These are phyloP conservation scores for Osmerus mordax DNA, from an alignment of 2,113 vertebrate species.

Conservation along the genomic window DNA sequence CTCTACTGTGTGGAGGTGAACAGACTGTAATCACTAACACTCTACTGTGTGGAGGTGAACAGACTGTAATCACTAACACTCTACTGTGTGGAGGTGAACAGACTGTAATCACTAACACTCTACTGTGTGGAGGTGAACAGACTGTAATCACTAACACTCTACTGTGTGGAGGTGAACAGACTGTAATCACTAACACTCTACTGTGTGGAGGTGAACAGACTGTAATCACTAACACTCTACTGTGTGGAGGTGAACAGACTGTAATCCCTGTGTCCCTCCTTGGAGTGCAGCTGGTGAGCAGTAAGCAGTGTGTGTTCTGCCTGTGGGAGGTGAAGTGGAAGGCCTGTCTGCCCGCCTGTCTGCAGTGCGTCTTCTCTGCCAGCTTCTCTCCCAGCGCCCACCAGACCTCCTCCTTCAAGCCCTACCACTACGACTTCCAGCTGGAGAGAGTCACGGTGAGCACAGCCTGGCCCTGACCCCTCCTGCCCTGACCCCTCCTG, in stretches of 20 bases:
- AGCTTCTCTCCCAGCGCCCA: slow-evolving; percentile 79
- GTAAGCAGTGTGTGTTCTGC: slow-evolving; percentile 86
- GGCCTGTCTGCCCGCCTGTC: slow-evolving; percentile 75
- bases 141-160: background rate
- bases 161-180: too few relatives aligned
- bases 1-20: too few relatives aligned
- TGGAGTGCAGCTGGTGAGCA: slow-evolving; percentile 76
- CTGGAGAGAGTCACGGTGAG: slow-evolving; percentile 90
- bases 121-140: too few relatives aligned
- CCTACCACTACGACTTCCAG: slow-evolving; percentile 86
- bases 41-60: too few relatives aligned
- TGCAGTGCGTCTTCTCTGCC: slow-evolving; percentile 84
- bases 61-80: background rate
- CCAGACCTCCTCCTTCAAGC: slow-evolving; percentile 74
- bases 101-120: too few relatives aligned
- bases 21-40: too few relatives aligned
- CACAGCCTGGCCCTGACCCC: slow-evolving; percentile 18
- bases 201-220: too few relatives aligned
- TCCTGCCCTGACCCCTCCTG: too few relatives aligned
- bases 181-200: too few relatives aligned
- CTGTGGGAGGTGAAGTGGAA: slow-evolving; percentile 92
- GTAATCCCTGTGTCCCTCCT: slow-evolving; percentile 13
- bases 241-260: too few relatives aligned
- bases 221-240: too few relatives aligned
- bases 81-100: too few relatives aligned